Percentiles rank a stretch among this genome's conserved stretches.
Conservation (phyloP, 2,113 vertebrate species). For the Eptatretus burgeri region DNA sequence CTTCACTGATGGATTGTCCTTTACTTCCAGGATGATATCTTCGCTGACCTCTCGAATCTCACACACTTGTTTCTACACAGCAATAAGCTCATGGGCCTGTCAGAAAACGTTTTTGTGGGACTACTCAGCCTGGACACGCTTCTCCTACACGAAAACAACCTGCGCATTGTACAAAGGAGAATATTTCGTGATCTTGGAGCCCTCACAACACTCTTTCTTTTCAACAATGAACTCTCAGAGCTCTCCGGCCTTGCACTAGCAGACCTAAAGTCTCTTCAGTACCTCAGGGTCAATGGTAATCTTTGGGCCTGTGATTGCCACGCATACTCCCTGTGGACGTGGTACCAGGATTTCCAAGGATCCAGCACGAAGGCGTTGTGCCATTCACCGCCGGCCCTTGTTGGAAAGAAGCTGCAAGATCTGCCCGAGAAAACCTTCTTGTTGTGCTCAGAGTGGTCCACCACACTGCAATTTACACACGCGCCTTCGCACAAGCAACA, state of each 20-base stretch:
- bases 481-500: too few species aligned
- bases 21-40: constrained; percentile 45
- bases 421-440: constrained; percentile 17
- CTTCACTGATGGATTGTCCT: too few species aligned
- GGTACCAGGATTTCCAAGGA: constrained; percentile 55
- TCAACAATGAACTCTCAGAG: constrained; percentile 72
- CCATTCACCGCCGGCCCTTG: constrained; percentile 22
- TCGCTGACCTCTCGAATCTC: constrained; percentile 75
- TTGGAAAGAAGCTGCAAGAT: constrained; percentile 40
- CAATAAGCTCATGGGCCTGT: constrained; percentile 62
- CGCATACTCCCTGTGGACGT: constrained; percentile 61
- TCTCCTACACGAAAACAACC: constrained; percentile 70
- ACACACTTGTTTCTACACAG: constrained; percentile 90
- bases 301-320: constrained; percentile 76
- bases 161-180: constrained; percentile 56
- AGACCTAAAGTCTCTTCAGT: constrained; percentile 50
- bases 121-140: constrained; percentile 65
- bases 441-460: neutral
- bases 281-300: constrained; percentile 73
- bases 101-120: constrained; percentile 67
- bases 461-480: too few species aligned
- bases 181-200: constrained; percentile 68
- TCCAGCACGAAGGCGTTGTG: constrained; percentile 52
- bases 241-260: constrained; percentile 42
- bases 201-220: constrained; percentile 70